Evolutionary conservation across 1,140 invertebrate species (phyloP).

Genomic region (Littorina saxatilis): DNA sequence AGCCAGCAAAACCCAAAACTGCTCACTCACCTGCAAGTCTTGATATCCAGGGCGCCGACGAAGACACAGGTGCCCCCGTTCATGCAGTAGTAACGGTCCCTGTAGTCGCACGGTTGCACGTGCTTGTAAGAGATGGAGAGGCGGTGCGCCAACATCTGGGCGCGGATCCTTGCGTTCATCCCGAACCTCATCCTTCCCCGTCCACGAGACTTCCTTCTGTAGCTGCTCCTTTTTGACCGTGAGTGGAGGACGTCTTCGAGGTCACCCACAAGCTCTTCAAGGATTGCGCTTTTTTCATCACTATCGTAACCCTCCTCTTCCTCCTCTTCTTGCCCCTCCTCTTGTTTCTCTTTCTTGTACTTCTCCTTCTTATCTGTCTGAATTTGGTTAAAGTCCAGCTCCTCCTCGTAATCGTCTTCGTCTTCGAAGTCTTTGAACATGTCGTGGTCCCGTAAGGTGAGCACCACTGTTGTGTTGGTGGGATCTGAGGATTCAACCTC

Average conservation of each 20-base stretch:
- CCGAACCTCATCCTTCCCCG: background rate
- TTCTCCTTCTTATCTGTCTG: no score
- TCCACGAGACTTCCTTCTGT: no score
- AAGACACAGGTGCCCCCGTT: slow-evolving; percentile 59
- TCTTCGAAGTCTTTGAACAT: background rate
- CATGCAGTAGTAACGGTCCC: slow-evolving; percentile 56
- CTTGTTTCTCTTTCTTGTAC: background rate
- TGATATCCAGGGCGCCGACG: slow-evolving; percentile 58
- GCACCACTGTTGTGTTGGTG: slow-evolving; percentile 12
- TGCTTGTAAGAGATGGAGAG: slow-evolving; percentile 45
- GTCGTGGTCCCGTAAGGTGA: background rate
- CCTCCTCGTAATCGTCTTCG: slow-evolving; percentile 9
- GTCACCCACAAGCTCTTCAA: background rate
- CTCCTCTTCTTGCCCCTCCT: background rate
- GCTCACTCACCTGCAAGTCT: slow-evolving; percentile 57
- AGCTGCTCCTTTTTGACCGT: background rate
- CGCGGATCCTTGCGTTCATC: slow-evolving; percentile 25
- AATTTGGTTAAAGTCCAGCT: no score
- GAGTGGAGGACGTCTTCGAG: background rate
- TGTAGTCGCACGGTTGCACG: slow-evolving; percentile 48
- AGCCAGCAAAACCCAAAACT: no score
- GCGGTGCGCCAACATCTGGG: background rate
- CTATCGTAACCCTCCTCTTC: background rate
- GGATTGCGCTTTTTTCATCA: background rate
- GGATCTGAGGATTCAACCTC: background rate